Evolutionary conservation across 1,140 invertebrate genomes (phyloP).

Genomic region (Goniozus legneri): DNA sequence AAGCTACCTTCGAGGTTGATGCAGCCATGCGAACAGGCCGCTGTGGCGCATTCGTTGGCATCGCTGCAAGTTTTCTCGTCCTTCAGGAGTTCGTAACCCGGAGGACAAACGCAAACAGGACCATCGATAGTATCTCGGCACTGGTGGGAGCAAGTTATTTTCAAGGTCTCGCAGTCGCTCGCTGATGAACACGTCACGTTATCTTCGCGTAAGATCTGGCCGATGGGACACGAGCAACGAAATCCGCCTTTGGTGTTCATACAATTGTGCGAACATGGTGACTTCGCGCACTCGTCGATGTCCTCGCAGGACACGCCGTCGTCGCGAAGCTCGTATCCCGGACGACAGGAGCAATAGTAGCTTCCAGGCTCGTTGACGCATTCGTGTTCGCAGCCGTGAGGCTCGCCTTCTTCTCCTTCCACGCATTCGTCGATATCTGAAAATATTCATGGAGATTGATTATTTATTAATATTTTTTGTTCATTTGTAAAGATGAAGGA

Average conservation of each 20-base stretch:
- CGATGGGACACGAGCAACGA: conserved; percentile 52
- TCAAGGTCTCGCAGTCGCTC: conserved; percentile 33
- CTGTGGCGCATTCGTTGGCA: conserved; percentile 63
- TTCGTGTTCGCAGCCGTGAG: conserved; percentile 58
- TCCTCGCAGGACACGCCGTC: conserved; percentile 54
- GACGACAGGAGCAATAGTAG: conserved; percentile 64
- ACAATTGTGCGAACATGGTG: conserved; percentile 44
- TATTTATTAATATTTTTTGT: not conserved
- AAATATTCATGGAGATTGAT: conserved; percentile 39
- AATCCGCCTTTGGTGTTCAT: conserved; percentile 51
- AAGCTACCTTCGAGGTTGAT: conserved; percentile 70
- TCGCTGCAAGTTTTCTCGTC: conserved; percentile 58
- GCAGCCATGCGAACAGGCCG: conserved; percentile 50
- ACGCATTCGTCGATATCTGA: conserved; percentile 76
- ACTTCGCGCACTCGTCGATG: conserved; percentile 56
- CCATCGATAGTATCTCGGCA: conserved; percentile 59
- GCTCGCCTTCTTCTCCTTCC: conserved; percentile 56
- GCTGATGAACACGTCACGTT: conserved; percentile 24
- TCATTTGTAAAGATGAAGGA: not conserved
- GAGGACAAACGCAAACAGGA: conserved; percentile 61
- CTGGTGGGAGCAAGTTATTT: conserved; percentile 46
- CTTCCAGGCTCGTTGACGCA: conserved; percentile 73
- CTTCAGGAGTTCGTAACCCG: conserved; percentile 55
- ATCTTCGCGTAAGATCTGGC: conserved; percentile 32
- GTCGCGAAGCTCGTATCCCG: conserved; percentile 42